A percentile compares a stretch with the other conserved stretches of the same genome.
Evolutionary conservation across 2,888 invertebrate species (phyloP).

Genomic region (Alentia gelatinosa): DNA sequence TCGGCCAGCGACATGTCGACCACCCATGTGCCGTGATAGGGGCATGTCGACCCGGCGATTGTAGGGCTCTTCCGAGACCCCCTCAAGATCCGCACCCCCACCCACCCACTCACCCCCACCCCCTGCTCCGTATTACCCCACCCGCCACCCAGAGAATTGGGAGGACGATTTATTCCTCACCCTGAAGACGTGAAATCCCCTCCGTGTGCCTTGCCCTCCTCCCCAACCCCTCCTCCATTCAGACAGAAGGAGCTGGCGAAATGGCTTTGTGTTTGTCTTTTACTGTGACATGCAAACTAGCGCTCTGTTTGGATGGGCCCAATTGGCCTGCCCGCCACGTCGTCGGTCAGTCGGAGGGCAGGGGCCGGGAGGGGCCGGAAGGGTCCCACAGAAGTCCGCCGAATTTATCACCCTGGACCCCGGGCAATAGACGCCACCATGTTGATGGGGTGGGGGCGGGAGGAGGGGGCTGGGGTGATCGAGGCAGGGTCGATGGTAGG

Average conservation of each 20-base stretch:
- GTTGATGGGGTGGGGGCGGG: not conserved
- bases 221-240: not conserved
- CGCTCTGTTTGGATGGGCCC: not conserved
- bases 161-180: not conserved
- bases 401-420: not conserved
- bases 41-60: constrained; percentile 14
- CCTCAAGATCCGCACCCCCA: not conserved
- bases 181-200: not conserved
- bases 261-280: not conserved
- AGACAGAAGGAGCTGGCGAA: not conserved
- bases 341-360: not conserved
- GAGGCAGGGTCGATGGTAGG: not conserved
- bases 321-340: not conserved
- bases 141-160: not conserved
- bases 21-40: not conserved
- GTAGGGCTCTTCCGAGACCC: constrained; percentile 2
- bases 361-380: not conserved
- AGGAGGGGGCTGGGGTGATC: not conserved
- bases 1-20: not conserved
- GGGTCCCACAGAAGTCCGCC: not conserved
- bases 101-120: not conserved
- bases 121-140: not conserved
- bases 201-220: not conserved
- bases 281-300: not conserved
- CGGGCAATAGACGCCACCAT: not conserved